These are phyloP conservation scores for Rhogogaster chlorosoma DNA, from an alignment of 2,888 invertebrate species.

Conservation along the genomic window DNA sequence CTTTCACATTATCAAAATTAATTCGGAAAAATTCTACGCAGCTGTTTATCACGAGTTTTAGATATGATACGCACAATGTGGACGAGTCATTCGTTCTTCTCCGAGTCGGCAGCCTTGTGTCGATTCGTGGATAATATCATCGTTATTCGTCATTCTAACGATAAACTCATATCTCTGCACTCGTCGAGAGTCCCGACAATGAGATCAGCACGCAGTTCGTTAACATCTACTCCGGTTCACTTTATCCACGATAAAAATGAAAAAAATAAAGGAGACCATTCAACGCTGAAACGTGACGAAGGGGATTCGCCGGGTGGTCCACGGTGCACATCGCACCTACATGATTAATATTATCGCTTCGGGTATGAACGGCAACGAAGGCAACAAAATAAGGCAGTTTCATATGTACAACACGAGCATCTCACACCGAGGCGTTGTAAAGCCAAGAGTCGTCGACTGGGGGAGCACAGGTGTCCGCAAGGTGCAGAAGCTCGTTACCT, in stretches of 20 bases:
- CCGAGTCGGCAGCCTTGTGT: background rate
- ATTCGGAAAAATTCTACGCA: background rate
- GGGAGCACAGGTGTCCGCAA: slow-evolving; percentile 20
- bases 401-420: background rate
- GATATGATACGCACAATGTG: background rate
- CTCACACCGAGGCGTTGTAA: background rate
- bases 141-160: slow-evolving; percentile 21
- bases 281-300: slow-evolving; percentile 10
- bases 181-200: slow-evolving; percentile 4
- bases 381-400: slow-evolving; percentile 4
- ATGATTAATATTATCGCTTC: slow-evolving; percentile 30
- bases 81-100: background rate
- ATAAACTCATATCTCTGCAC: background rate
- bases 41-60: background rate
- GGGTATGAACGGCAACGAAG: background rate
- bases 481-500: slow-evolving; percentile 52
- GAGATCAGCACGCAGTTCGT: slow-evolving; percentile 20
- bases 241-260: background rate
- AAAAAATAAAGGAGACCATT: background rate
- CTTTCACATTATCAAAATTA: background rate
- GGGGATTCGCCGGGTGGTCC: slow-evolving; percentile 24
- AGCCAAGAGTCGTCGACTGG: background rate
- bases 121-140: background rate
- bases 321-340: background rate
- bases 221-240: background rate